phyloP scores from a whole-genome alignment of 2,888 invertebrate species.

The Drosophila falleni region DNA sequence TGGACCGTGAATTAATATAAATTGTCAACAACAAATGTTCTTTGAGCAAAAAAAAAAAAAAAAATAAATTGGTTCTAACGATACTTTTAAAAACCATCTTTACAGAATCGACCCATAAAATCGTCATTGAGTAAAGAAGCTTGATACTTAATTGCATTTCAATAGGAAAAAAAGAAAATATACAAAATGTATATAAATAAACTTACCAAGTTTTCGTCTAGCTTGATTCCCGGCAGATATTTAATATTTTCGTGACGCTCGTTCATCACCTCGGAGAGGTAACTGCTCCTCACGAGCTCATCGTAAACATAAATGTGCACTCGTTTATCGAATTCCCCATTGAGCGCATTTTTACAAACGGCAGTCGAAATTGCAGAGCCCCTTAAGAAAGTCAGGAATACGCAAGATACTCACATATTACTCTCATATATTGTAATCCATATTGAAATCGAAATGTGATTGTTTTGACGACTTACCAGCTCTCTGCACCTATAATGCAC shows the following conservation, averaged over 20 bases:
- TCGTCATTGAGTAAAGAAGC: too few species aligned
- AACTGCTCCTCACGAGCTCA: constrained; percentile 54
- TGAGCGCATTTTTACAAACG: constrained; percentile 57
- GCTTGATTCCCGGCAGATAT: constrained; percentile 68
- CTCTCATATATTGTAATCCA: neutral
- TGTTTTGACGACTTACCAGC: constrained; percentile 56
- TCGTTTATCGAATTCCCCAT: constrained; percentile 44
- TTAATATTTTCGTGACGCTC: constrained; percentile 71
- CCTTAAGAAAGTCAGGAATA: constrained; percentile 34
- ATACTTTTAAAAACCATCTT: too few species aligned
- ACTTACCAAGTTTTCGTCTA: constrained; percentile 72
- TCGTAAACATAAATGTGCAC: constrained; percentile 76
- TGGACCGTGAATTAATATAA: too few species aligned
- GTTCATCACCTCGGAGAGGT: constrained; percentile 67
- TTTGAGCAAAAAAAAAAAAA: too few species aligned
- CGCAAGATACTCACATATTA: neutral
- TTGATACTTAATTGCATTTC: too few species aligned
- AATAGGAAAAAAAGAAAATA: too few species aligned
- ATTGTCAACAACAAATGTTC: too few species aligned
- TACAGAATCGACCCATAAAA: too few species aligned
- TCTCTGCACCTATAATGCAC: constrained; percentile 72
- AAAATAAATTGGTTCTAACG: too few species aligned
- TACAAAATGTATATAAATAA: too few species aligned
- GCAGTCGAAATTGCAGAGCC: constrained; percentile 71
- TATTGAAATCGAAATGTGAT: neutral